Evolutionary conservation across 1,140 invertebrate species (phyloP).

Genomic region (Acromyrmex heyeri): DNA sequence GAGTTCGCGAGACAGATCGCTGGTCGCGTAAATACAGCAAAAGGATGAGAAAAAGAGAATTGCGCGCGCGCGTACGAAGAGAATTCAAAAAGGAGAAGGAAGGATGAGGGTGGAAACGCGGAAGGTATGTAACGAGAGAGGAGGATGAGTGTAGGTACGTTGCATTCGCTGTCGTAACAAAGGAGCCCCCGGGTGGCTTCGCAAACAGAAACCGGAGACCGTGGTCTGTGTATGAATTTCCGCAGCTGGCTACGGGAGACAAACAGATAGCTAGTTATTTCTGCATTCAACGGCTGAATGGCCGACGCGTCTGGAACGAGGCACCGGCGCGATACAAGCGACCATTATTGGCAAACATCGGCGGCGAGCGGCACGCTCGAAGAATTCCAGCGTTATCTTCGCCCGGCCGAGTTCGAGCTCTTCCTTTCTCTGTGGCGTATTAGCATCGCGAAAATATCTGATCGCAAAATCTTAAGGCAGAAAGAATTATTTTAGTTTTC

Average conservation of each 20-base stretch:
- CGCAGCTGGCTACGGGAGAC: slow-evolving; percentile 77
- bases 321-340: slow-evolving; percentile 74
- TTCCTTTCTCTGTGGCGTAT: slow-evolving; percentile 17
- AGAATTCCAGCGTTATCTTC: slow-evolving; percentile 74
- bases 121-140: slow-evolving; percentile 35
- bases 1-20: slow-evolving; percentile 5
- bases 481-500: not conserved
- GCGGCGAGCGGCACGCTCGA: slow-evolving; percentile 62
- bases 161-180: slow-evolving; percentile 77
- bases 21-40: slow-evolving; percentile 36
- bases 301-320: slow-evolving; percentile 77
- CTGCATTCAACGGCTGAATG: slow-evolving; percentile 77
- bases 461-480: not conserved
- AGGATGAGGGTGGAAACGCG: slow-evolving; percentile 50
- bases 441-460: slow-evolving; percentile 5
- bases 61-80: slow-evolving; percentile 32
- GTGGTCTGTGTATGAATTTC: slow-evolving; percentile 78
- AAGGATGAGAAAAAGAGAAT: slow-evolving; percentile 45
- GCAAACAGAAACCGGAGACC: slow-evolving; percentile 78
- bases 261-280: slow-evolving; percentile 79
- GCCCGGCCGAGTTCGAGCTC: slow-evolving; percentile 42
- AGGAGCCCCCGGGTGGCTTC: slow-evolving; percentile 76
- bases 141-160: slow-evolving; percentile 74
- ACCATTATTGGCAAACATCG: slow-evolving; percentile 71
- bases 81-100: slow-evolving; percentile 31